phyloP scores from a whole-genome alignment of 2,888 invertebrate species.

The Rhagonycha fulva region DNA sequence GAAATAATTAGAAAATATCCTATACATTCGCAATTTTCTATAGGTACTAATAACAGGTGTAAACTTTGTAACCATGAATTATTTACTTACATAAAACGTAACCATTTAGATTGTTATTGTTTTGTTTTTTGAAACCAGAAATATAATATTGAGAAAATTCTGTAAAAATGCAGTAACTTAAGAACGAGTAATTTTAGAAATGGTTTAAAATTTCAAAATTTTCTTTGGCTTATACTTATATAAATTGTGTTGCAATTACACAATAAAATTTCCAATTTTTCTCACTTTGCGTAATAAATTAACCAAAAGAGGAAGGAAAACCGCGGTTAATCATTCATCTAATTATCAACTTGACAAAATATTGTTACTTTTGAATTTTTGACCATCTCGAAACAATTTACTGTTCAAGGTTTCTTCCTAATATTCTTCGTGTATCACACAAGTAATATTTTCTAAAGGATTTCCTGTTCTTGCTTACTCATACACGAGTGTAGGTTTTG shows the following conservation, averaged over 20 bases:
- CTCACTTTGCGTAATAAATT: neutral
- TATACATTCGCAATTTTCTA: neutral
- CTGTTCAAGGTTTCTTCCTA: neutral
- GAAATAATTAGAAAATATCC: neutral
- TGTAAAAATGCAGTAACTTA: neutral
- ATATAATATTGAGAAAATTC: neutral
- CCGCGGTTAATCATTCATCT: neutral
- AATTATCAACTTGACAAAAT: neutral
- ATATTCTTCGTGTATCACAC: too few relatives aligned
- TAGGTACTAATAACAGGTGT: neutral
- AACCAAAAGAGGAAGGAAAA: neutral
- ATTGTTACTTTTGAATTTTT: neutral
- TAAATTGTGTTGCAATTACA: too few relatives aligned
- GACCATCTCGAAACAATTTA: neutral
- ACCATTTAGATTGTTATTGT: neutral
- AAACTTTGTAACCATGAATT: neutral
- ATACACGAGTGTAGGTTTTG: neutral
- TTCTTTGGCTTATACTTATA: neutral
- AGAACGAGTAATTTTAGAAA: neutral
- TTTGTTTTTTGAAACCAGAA: neutral
- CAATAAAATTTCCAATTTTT: neutral
- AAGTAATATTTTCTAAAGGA: neutral
- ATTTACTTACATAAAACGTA: neutral
- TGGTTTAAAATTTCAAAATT: neutral
- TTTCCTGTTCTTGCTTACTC: constrained; percentile 4